Conservation (phyloP, 2,888 invertebrate genomes). For the Malthinus seriepunctatus region DNA sequence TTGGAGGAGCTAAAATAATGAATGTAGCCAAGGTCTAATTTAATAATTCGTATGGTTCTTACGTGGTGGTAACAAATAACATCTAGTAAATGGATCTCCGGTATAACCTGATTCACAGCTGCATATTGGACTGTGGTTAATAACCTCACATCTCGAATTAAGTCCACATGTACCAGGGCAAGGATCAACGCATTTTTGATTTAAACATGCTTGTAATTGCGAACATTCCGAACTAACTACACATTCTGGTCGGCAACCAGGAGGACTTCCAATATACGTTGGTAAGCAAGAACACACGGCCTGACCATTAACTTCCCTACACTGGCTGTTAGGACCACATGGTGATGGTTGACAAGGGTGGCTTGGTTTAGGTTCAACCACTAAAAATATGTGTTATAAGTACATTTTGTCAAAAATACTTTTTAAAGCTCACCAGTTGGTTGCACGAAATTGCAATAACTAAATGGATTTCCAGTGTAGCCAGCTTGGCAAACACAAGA, state of each 20-base stretch:
- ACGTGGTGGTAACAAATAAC: constrained; percentile 45
- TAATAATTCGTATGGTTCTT: constrained; percentile 28
- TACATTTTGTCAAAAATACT: constrained; percentile 1
- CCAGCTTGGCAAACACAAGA: constrained; percentile 66
- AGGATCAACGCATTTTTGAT: constrained; percentile 72
- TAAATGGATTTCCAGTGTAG: constrained; percentile 67
- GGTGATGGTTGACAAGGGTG: constrained; percentile 69
- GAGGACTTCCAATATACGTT: constrained; percentile 66
- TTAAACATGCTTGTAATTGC: constrained; percentile 67
- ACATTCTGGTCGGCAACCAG: constrained; percentile 67
- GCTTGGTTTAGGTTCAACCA: constrained; percentile 36
- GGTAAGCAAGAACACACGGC: constrained; percentile 65
- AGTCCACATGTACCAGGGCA: constrained; percentile 74
- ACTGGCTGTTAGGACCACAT: constrained; percentile 67
- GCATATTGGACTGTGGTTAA: constrained; percentile 74
- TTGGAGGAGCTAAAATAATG: constrained; percentile 30
- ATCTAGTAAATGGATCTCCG: constrained; percentile 69
- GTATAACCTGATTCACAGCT: constrained; percentile 64
- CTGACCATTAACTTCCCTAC: constrained; percentile 58
- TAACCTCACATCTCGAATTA: constrained; percentile 72
- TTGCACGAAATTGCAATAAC: constrained; percentile 52
- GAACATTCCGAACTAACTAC: constrained; percentile 73
- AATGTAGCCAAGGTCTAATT: neutral
- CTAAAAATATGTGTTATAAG: constrained; percentile 47
- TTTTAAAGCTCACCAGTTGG: constrained; percentile 47